These are phyloP conservation scores for Lomographa bimaculata DNA, from an alignment of 2,888 invertebrate species.

Conservation along the genomic window DNA sequence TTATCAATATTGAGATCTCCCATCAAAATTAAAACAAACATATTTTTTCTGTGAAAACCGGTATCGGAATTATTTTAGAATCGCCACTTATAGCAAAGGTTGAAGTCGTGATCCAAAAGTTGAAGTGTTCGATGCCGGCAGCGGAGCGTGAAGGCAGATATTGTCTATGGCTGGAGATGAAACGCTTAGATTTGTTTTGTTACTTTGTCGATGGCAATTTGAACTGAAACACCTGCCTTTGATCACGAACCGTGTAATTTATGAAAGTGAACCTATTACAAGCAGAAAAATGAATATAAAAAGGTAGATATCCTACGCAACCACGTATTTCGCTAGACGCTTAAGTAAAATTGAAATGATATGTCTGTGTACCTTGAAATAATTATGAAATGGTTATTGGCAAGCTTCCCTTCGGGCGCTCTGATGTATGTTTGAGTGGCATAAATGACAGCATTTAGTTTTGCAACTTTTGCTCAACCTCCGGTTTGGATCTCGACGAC, in stretches of 20 bases:
- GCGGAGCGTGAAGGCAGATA: constrained; percentile 40
- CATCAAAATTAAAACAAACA: no score
- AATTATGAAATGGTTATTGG: constrained; percentile 1
- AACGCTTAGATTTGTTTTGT: constrained; percentile 14
- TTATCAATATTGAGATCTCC: no score
- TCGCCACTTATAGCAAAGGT: constrained; percentile 33
- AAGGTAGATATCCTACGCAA: background rate
- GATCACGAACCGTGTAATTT: constrained; percentile 15
- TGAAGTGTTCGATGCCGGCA: constrained; percentile 35
- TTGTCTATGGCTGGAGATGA: constrained; percentile 25
- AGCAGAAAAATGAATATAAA: background rate
- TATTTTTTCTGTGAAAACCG: constrained; percentile 1
- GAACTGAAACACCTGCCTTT: constrained; percentile 16
- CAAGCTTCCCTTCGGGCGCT: constrained; percentile 8
- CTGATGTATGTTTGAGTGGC: constrained; percentile 16
- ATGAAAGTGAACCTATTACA: constrained; percentile 12
- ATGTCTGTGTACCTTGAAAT: constrained; percentile 1
- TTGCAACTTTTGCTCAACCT: constrained; percentile 63
- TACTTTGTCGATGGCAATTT: constrained; percentile 11
- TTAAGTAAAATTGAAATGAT: no score
- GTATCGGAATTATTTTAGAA: constrained; percentile 8
- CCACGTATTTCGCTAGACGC: background rate
- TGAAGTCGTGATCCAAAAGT: constrained; percentile 41
- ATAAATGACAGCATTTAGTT: constrained; percentile 37
- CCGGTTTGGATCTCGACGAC: constrained; percentile 57